phyloP scores from a whole-genome alignment of 23 tunicate species.

The Styela plicata region DNA sequence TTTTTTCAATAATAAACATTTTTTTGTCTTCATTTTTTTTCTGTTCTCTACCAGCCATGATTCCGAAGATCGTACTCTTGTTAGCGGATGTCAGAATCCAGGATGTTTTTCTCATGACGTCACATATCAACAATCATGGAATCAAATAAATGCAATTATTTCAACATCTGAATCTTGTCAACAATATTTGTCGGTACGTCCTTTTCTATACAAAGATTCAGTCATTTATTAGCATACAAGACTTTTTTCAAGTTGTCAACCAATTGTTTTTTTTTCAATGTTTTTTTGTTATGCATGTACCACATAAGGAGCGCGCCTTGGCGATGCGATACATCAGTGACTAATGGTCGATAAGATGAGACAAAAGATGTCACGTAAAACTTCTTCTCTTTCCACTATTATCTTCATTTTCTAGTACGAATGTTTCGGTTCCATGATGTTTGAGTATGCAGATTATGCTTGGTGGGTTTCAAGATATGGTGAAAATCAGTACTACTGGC shows the following conservation, averaged over 20 bases:
- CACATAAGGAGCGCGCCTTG: no score
- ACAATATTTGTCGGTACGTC: constrained; percentile 11
- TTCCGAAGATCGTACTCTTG: constrained; percentile 13
- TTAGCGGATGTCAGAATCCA: constrained; percentile 15
- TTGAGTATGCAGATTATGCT: neutral
- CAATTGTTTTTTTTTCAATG: no score
- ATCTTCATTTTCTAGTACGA: neutral
- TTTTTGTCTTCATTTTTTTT: no score
- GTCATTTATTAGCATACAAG: no score
- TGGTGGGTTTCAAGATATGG: constrained; percentile 14
- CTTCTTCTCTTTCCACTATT: no score
- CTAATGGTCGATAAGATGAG: no score
- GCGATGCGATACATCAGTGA: no score
- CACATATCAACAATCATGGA: neutral
- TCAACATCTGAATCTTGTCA: neutral
- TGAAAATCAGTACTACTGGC: constrained; percentile 3
- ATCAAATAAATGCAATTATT: neutral
- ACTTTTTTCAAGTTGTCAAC: no score
- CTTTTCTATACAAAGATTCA: no score
- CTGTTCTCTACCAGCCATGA: constrained; percentile 18
- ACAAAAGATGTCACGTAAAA: no score
- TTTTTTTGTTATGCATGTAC: no score
- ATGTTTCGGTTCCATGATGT: neutral
- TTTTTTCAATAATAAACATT: no score
- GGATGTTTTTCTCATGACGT: neutral